Evolutionary conservation across 2,797 vertebrate genomes (phyloP).

Genomic region (Balearica regulorum): DNA sequence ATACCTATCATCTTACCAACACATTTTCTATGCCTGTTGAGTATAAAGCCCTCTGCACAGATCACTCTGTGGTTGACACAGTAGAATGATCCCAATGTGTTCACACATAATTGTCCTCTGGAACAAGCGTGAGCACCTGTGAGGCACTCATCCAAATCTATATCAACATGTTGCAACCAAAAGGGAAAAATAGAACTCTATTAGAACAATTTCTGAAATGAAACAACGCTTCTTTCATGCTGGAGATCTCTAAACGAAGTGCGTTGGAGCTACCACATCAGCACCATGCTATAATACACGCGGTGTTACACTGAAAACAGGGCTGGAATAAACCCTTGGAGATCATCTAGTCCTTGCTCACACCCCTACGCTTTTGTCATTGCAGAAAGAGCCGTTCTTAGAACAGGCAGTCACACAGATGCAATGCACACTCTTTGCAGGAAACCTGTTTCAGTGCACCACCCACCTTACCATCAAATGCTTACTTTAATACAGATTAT

Average conservation of each 20-base stretch:
- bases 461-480: not conserved
- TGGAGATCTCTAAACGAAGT: not conserved
- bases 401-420: not conserved
- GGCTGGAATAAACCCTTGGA: not conserved
- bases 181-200: constrained; percentile 66
- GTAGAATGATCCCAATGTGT: constrained; percentile 78
- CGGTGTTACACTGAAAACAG: not conserved
- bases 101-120: constrained; percentile 76
- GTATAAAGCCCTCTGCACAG: constrained; percentile 78
- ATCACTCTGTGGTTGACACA: constrained; percentile 77
- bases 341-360: not conserved
- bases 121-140: constrained; percentile 72
- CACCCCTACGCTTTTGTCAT: not conserved
- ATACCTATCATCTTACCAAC: constrained; percentile 76
- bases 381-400: not conserved
- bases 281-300: not conserved
- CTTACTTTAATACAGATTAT: not conserved
- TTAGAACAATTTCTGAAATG: constrained; percentile 50
- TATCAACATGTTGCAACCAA: constrained; percentile 38
- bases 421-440: not conserved
- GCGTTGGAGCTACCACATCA: not conserved
- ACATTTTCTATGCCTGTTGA: constrained; percentile 74
- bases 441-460: not conserved
- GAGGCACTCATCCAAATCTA: constrained; percentile 79
- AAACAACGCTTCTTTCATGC: not conserved